Conservation (phyloP, 2,888 invertebrate species). For the Hartigia nigra region DNA sequence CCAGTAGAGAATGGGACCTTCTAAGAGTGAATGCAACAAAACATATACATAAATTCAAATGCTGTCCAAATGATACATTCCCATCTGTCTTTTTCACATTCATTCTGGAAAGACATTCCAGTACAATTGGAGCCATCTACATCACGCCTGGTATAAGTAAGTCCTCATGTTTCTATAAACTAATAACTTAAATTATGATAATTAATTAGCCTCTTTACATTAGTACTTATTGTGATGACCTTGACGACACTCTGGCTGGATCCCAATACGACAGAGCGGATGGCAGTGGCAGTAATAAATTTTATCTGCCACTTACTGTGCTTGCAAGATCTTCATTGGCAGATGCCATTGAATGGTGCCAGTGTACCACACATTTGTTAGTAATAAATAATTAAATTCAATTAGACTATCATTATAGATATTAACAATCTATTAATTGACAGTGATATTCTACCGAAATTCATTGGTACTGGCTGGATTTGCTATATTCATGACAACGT, state of each 20-base stretch:
- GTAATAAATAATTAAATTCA: conserved; percentile 28
- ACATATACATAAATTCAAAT: conserved; percentile 67
- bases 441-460: conserved; percentile 51
- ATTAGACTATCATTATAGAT: not conserved
- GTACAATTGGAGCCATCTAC: conserved; percentile 70
- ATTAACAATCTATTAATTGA: not conserved
- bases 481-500: conserved; percentile 52
- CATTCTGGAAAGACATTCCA: conserved; percentile 70
- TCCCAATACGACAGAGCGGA: conserved; percentile 70
- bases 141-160: conserved; percentile 69
- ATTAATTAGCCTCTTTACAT: conserved; percentile 28
- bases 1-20: conserved; percentile 73
- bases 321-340: conserved; percentile 71
- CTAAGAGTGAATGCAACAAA: conserved; percentile 65
- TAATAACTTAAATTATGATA: not conserved
- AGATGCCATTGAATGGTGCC: conserved; percentile 72
- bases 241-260: conserved; percentile 71
- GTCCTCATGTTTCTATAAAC: conserved; percentile 11
- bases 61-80: conserved; percentile 72
- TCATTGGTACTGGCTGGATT: conserved; percentile 50
- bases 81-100: conserved; percentile 72
- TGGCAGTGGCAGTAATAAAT: conserved; percentile 70
- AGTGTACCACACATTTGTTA: conserved; percentile 72
- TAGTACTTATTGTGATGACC: conserved; percentile 71
- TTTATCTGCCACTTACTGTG: conserved; percentile 73